These are phyloP conservation scores for Conops quadrifasciatus DNA, from an alignment of 2,888 invertebrate species.

Conservation along the genomic window DNA sequence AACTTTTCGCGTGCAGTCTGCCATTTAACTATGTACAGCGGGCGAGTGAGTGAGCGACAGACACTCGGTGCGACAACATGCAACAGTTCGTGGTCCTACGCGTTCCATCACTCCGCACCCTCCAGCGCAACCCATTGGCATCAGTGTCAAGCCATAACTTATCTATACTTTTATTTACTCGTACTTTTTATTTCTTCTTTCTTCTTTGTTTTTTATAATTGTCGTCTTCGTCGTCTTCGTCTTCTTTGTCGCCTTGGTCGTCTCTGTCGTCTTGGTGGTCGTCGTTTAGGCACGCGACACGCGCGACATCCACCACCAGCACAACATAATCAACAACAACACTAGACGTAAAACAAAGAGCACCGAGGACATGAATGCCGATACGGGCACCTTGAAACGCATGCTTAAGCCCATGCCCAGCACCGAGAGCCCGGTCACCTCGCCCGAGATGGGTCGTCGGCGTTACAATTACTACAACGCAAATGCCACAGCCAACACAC, in stretches of 20 bases:
- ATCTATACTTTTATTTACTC: too few relatives aligned
- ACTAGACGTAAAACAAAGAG: conserved; percentile 86
- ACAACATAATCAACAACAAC: conserved; percentile 78
- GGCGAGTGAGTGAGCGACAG: not conserved
- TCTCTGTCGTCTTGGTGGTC: conserved; percentile 55
- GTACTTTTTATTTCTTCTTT: too few relatives aligned
- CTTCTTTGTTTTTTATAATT: conserved; percentile 1
- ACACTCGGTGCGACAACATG: not conserved
- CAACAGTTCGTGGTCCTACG: conserved; percentile 17
- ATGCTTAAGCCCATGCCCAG: conserved; percentile 95
- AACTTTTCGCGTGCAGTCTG: not conserved
- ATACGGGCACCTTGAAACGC: conserved; percentile 82
- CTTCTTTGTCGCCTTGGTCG: conserved; percentile 10
- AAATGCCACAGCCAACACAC: conserved; percentile 59
- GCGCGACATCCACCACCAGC: conserved; percentile 70
- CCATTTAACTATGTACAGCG: not conserved
- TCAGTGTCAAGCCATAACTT: conserved; percentile 7
- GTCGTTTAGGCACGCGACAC: conserved; percentile 70
- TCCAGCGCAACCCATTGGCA: not conserved
- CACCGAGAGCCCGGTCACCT: conserved; percentile 87
- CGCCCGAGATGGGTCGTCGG: conserved; percentile 88
- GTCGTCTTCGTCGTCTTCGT: conserved; percentile 1
- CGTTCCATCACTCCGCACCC: not conserved
- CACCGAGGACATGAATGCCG: conserved; percentile 84
- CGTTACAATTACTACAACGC: conserved; percentile 75